Base-by-base conservation (phyloP, 2,797 vertebrate genomes). In the Pseudotriccus pelzelni region DNA sequence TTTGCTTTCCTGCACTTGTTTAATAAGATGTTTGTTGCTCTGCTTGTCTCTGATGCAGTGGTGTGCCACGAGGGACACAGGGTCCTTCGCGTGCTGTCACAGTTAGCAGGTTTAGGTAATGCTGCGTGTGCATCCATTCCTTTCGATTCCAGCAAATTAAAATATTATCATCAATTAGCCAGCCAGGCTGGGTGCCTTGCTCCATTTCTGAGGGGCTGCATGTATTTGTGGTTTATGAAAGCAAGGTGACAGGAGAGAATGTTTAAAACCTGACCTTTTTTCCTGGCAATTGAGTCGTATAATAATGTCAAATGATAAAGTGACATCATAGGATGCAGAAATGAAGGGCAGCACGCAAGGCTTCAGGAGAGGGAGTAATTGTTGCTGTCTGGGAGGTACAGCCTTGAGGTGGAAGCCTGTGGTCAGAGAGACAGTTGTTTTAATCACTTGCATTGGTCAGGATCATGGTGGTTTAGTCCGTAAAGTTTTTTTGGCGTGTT, bases 11-110 rank as follows among this genome's bases (percentile, higher is more conserved):
- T 92, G 91, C 89, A 53, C 96, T 97, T 97, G 94, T 97, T 98
- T 98, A 97, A 97, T 97, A 98, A 98, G 97, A 96, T 97, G 94
- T 97, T 98, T 97, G 93, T 96, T 97, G 96, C 93, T 95, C 43
- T 86, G 89, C 94, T 95, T 92, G 88, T 66, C 84, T 97, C 87
- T 76, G 81, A 96, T 92, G 95, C 94, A 91, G 84, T n/a, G 78
- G 74, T 32, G 59, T 90, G 84, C 89, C 97, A 96, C 91, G 55
- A 90, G 97, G 97, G 96, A 95, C 47, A 30, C 52, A 6, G 41
- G 94, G 76, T 94, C 93, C 89, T 98, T 96, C 68, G 47, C 56
- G 6, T 84, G 34, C 70, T 85, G 94, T 94, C 93, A 93, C 95
- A 80, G 70, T 88, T 69, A 92, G 91, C 74, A 82, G 76, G 91